Conservation (phyloP, 2,888 invertebrate species). For the Parasteatoda lunata region DNA sequence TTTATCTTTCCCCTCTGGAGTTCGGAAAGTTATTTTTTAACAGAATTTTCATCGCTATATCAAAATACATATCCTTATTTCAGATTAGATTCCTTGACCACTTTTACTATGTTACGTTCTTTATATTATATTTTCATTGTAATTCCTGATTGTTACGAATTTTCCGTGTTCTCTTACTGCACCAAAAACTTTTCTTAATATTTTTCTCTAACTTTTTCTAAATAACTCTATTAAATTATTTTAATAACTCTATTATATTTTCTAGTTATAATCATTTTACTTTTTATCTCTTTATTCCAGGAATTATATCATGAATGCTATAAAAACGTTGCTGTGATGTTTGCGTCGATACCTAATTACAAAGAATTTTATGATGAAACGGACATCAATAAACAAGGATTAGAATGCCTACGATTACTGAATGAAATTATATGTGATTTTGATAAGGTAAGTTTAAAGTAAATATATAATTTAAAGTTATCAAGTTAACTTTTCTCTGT, state of each 20-base stretch:
- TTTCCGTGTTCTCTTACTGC: too few species aligned
- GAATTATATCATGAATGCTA: slow-evolving; percentile 96
- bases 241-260: background rate
- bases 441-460: slow-evolving; percentile 83
- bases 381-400: slow-evolving; percentile 95
- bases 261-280: background rate
- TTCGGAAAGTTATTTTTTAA: too few species aligned
- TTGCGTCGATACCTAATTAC: slow-evolving; percentile 98
- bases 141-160: too few species aligned
- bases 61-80: too few species aligned
- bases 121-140: too few species aligned
- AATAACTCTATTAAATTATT: background rate
- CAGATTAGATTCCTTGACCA: too few species aligned
- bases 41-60: too few species aligned
- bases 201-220: background rate
- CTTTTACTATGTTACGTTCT: too few species aligned
- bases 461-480: too few species aligned
- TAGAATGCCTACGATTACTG: slow-evolving; percentile 92
- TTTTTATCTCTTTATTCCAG: slow-evolving; percentile 75
- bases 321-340: slow-evolving; percentile 96
- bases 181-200: too few species aligned
- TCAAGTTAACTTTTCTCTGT: too few species aligned
- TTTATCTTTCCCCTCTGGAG: too few species aligned
- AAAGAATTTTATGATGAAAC: slow-evolving; percentile 97
- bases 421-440: slow-evolving; percentile 99